A percentile compares a stretch with the other conserved stretches of the same genome.
Evolutionary conservation across 23 tunicate genomes (phyloP).

Genomic region (Styela clava): DNA sequence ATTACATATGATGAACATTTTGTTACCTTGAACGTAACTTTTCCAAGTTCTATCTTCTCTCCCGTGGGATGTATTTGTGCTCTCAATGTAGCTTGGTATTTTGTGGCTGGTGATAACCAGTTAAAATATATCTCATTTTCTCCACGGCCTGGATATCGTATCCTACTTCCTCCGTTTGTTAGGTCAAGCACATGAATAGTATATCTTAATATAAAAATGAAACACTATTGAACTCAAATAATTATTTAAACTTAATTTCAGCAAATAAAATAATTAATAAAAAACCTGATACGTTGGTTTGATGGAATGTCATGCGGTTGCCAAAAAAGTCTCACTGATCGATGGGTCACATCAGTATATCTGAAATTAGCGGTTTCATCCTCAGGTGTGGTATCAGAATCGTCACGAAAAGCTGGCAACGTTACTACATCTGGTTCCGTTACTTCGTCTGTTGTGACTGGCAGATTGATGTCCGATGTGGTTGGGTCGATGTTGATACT

Average conservation of each 20-base stretch:
- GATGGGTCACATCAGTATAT: not conserved
- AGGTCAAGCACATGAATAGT: not conserved
- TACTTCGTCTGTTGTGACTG: too few species aligned
- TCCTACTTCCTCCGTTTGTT: not conserved
- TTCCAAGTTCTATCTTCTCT: not conserved
- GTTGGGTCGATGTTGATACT: not conserved
- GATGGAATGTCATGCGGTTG: not conserved
- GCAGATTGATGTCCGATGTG: not conserved
- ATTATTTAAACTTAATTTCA: too few species aligned
- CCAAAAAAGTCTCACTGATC: not conserved
- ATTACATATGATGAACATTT: too few species aligned
- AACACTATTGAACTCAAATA: too few species aligned
- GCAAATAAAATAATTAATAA: too few species aligned
- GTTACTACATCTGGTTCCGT: not conserved
- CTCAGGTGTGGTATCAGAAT: not conserved
- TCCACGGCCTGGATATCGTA: not conserved
- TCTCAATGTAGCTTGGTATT: not conserved
- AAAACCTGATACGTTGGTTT: not conserved
- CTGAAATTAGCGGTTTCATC: not conserved
- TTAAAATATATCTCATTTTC: not conserved
- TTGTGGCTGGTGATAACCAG: constrained; percentile 6
- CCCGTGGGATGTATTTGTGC: not conserved
- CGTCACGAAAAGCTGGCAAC: not conserved
- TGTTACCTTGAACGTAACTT: not conserved
- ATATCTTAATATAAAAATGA: not conserved